Percentiles rank a stretch among this genome's conserved stretches.
phyloP scores from a whole-genome alignment of 2,113 vertebrate genomes.

The Calonectris borealis region DNA sequence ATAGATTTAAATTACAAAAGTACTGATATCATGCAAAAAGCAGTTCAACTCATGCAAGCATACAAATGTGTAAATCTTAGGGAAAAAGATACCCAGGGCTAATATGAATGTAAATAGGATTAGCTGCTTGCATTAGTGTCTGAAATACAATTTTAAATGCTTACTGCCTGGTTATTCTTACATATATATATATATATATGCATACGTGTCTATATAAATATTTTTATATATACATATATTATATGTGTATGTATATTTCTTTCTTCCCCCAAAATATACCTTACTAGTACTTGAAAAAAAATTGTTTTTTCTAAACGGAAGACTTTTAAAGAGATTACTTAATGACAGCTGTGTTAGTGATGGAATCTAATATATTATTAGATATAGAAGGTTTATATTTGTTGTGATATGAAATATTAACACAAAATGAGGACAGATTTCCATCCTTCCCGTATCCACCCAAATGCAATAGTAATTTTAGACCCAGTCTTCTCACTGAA shows the following conservation, averaged over 20 bases:
- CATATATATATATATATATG: neutral
- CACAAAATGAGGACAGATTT: neutral
- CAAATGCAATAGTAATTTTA: neutral
- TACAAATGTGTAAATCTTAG: conserved; percentile 90
- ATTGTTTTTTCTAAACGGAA: neutral
- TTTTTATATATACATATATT: conserved; percentile 22
- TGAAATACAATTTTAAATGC: conserved; percentile 89
- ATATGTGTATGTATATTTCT: neutral
- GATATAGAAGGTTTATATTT: conserved; percentile 18
- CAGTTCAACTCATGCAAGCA: conserved; percentile 85
- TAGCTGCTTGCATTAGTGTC: conserved; percentile 85
- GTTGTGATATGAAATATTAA: conserved; percentile 34
- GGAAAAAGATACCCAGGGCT: conserved; percentile 85
- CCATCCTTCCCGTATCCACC: neutral
- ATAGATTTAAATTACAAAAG: conserved; percentile 90
- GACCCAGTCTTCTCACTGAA: neutral
- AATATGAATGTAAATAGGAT: conserved; percentile 98
- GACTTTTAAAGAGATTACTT: neutral
- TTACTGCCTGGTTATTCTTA: conserved; percentile 76
- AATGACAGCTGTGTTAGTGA: neutral
- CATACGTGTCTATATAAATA: neutral
- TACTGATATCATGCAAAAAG: conserved; percentile 85
- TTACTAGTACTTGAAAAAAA: conserved; percentile 59
- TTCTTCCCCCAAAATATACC: neutral
- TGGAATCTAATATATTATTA: conserved; percentile 11